Evolutionary conservation across 2,113 vertebrate species (phyloP).

Genomic region (Sakesphorus luctuosus): DNA sequence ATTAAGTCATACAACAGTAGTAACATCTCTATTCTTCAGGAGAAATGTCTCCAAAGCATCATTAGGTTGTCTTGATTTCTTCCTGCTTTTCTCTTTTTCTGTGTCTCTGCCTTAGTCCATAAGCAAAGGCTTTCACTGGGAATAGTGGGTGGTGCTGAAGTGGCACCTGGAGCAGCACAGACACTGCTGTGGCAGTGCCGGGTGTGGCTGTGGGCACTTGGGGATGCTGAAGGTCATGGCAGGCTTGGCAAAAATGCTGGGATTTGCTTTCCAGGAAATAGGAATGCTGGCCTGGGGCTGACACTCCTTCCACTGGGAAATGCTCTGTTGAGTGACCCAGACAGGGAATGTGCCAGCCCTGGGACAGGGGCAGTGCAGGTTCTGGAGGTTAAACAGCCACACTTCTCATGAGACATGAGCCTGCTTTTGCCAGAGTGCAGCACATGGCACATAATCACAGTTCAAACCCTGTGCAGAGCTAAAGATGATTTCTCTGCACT

Average conservation of each 20-base stretch:
- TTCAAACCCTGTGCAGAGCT: neutral
- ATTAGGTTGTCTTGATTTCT: neutral
- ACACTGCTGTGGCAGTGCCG: neutral
- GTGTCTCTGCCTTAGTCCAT: fast-evolving
- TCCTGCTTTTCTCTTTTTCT: neutral
- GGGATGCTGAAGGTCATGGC: neutral
- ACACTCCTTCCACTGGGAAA: neutral
- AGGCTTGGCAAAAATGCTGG: neutral
- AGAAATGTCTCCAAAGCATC: neutral
- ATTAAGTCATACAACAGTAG: neutral
- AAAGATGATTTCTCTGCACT: neutral
- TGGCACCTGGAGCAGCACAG: neutral
- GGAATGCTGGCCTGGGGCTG: neutral
- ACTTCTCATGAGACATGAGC: fast-evolving
- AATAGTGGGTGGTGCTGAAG: neutral
- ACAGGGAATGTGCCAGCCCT: neutral
- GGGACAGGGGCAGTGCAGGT: neutral
- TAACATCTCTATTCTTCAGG: neutral
- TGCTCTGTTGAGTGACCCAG: fast-evolving
- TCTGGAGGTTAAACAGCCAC: neutral
- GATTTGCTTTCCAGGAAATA: neutral
- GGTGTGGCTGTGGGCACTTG: neutral
- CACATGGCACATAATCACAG: neutral
- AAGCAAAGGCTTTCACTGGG: neutral
- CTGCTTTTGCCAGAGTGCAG: neutral